Evolutionary conservation across 2,888 invertebrate genomes (phyloP), one percentile per base, ranked within the genome.

Genomic region (Norana najaformis): DNA sequence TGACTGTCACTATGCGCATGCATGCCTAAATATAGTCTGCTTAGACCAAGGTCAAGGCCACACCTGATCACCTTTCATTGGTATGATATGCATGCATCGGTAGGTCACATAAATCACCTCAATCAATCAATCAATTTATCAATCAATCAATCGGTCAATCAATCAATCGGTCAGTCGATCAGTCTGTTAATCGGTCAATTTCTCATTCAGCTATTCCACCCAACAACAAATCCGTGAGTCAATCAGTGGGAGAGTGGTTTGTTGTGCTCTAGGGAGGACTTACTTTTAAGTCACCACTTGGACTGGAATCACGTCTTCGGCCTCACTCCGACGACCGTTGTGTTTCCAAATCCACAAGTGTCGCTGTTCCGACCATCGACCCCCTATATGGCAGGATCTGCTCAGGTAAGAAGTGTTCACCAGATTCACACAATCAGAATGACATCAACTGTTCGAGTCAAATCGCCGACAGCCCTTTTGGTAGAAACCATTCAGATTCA

Each of bases 261-360:
- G 69, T n/a, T 69, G 69, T 69, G 30, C n/a, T 69, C 0, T 69
- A 69, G 69, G 69, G 69, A 69, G n/a, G 69, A 69, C n/a, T 13
- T 69, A n/a, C n/a, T 69, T n/a, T 69, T 69, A 8, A 69, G 37
- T 85, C 85, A 85, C 35, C 85, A 85, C 11, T 85, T 85, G 85
- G 85, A 85, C 14, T 85, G 85, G 85, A 14, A n/a, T 37, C 85
- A 85, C 85, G 37, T 85, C 23, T 85, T 85, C 85, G 85, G 85
- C 20, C 14, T 85, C 85, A 85, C 36, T 23, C 36, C 85, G 20
- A 85, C 35, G 85, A 85, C 85, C 85, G 23, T 85, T 85, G 20
- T 85, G 35, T 85, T 85, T 36, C 85, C 85, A 85, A 85, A 85
- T 37, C 85, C 85, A 13, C 85, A 30, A 16, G 37, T 18, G n/a